Percentiles rank a stretch among this genome's conserved stretches.
Evolutionary conservation across 2,797 vertebrate species (phyloP).

Genomic region (Catharus ustulatus): DNA sequence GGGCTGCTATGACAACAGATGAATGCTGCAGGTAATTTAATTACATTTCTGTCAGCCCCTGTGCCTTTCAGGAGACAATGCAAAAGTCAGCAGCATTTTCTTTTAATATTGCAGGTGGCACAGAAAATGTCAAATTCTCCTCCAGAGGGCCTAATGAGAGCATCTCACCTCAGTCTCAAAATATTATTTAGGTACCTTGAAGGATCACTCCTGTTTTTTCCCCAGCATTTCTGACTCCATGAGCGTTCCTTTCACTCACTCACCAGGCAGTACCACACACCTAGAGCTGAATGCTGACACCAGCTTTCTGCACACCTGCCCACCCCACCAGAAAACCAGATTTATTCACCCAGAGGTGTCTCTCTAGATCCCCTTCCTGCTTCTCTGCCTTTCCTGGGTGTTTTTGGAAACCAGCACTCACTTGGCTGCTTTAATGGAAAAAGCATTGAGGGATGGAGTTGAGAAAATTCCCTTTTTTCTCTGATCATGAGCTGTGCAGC

Average conservation of each 20-base stretch:
- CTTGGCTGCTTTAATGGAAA: neutral
- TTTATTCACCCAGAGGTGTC: neutral
- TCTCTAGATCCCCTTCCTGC: rapidly evolving
- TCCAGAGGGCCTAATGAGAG: slow-evolving; percentile 32
- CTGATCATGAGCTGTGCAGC: neutral
- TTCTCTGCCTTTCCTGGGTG: neutral
- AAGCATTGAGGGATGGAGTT: rapidly evolving
- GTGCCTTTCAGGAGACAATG: slow-evolving; percentile 43
- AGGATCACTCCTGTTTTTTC: neutral
- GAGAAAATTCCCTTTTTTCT: neutral
- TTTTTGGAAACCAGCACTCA: neutral
- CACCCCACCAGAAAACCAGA: neutral
- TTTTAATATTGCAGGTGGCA: slow-evolving; percentile 34
- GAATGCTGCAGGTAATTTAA: slow-evolving; percentile 65
- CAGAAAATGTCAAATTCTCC: slow-evolving; percentile 23
- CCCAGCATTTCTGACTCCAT: rapidly evolving
- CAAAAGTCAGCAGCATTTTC: slow-evolving; percentile 26
- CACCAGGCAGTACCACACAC: neutral
- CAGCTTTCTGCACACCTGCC: neutral
- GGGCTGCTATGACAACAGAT: slow-evolving; percentile 66
- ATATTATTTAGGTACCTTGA: neutral
- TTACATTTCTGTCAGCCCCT: slow-evolving; percentile 44
- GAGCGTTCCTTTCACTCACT: rapidly evolving
- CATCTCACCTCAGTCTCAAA: neutral
- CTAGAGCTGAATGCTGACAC: neutral